Conservation (phyloP, 2,888 invertebrate species). For the Vannuccia rotundouncinata region DNA sequence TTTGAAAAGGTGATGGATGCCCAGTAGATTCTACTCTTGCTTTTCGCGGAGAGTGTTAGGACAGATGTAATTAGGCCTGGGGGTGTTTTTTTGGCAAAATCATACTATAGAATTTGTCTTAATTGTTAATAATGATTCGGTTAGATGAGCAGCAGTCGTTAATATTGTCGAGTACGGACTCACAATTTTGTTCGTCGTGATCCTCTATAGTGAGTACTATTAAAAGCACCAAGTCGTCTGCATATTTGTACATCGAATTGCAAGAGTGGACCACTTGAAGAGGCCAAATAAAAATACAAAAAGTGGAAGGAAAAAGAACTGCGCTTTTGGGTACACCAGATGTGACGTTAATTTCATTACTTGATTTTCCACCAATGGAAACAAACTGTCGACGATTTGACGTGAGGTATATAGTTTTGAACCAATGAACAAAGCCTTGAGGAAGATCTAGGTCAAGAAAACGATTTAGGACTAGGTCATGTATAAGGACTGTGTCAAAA, state of each 20-base stretch:
- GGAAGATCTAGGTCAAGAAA: not conserved
- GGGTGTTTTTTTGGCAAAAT: not conserved
- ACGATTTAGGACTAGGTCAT: not conserved
- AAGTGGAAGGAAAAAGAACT: not conserved
- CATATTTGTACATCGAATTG: not conserved
- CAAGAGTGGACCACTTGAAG: not conserved
- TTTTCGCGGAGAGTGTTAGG: too few species aligned
- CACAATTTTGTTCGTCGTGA: not conserved
- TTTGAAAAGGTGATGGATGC: not conserved
- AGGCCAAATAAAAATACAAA: not conserved
- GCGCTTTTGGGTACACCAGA: not conserved
- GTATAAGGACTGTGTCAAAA: not conserved
- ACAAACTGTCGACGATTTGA: not conserved
- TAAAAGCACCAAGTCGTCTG: not conserved
- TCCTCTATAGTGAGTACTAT: not conserved
- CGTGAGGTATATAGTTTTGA: not conserved
- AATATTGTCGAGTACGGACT: not conserved
- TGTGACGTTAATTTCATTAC: not conserved
- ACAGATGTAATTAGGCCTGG: not conserved
- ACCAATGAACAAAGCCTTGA: not conserved
- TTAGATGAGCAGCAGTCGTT: not conserved
- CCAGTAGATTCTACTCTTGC: too few species aligned
- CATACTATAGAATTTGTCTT: not conserved
- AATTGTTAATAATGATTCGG: not conserved
- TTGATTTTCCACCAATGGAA: not conserved